Conservation (phyloP, 2,888 invertebrate species). For the Tachina lurida region DNA sequence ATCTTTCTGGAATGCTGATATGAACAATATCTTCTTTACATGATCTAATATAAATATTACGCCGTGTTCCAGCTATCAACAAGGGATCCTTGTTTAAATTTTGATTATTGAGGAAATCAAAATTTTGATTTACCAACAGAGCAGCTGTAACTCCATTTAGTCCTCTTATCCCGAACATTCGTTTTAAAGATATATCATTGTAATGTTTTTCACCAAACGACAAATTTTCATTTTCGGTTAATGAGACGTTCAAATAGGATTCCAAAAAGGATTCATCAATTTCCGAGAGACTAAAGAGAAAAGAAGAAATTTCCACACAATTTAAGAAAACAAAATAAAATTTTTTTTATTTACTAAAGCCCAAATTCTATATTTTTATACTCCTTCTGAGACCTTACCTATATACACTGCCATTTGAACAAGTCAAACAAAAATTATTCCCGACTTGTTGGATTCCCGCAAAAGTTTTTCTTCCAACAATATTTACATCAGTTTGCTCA, state of each 20-base stretch:
- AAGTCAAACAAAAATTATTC: too few relatives aligned
- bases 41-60: constrained; percentile 74
- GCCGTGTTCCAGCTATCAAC: constrained; percentile 74
- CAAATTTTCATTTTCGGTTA: constrained; percentile 78
- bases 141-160: constrained; percentile 73
- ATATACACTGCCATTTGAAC: too few relatives aligned
- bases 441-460: constrained; percentile 67
- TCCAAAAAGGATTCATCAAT: constrained; percentile 79
- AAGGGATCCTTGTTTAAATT: constrained; percentile 43
- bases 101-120: constrained; percentile 28
- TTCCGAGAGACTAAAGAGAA: constrained; percentile 76
- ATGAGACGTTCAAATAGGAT: constrained; percentile 74
- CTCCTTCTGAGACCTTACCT: too few relatives aligned
- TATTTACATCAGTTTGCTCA: constrained; percentile 77
- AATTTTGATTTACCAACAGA: constrained; percentile 67
- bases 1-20: constrained; percentile 75
- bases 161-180: constrained; percentile 73
- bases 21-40: constrained; percentile 72
- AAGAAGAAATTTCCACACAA: not conserved
- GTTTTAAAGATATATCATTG: constrained; percentile 76
- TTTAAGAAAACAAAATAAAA: not conserved
- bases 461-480: constrained; percentile 75
- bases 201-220: constrained; percentile 76
- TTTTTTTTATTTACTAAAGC: constrained; percentile 70
- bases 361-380: too few relatives aligned